Evolutionary conservation across 2,888 invertebrate genomes (phyloP).

Genomic region (Plutella xylostella): DNA sequence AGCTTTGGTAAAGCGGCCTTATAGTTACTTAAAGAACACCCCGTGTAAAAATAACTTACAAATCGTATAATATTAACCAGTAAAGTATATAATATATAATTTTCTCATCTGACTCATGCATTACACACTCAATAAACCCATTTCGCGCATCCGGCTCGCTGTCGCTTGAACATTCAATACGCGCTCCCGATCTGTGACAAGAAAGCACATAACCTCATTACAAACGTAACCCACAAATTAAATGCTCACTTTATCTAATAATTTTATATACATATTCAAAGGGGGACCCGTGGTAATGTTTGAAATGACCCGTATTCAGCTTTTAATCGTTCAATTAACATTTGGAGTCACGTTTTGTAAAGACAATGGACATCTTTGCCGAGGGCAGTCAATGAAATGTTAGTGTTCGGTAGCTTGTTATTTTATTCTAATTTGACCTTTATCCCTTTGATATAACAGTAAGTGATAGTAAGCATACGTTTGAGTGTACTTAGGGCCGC

Average conservation of each 20-base stretch:
- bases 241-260: conserved; percentile 59
- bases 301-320: conserved; percentile 67
- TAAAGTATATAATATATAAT: conserved; percentile 32
- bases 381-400: no score
- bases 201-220: conserved; percentile 70
- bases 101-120: conserved; percentile 46
- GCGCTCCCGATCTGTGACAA: conserved; percentile 61
- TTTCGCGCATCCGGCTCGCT: conserved; percentile 63
- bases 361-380: conserved; percentile 70
- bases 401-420: no score
- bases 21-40: no score
- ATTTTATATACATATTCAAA: conserved; percentile 71
- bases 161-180: conserved; percentile 57
- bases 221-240: conserved; percentile 63
- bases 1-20: no score
- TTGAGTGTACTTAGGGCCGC: conserved; percentile 64
- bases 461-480: no score
- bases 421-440: no score
- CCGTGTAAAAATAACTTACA: no score
- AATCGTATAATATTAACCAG: no score
- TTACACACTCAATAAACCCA: conserved; percentile 48
- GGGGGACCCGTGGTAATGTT: conserved; percentile 60
- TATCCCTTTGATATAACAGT: no score
- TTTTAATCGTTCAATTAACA: conserved; percentile 69
- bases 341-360: conserved; percentile 66